phyloP scores from a whole-genome alignment of 2,888 invertebrate species.

The Oxyscelio sp. region DNA sequence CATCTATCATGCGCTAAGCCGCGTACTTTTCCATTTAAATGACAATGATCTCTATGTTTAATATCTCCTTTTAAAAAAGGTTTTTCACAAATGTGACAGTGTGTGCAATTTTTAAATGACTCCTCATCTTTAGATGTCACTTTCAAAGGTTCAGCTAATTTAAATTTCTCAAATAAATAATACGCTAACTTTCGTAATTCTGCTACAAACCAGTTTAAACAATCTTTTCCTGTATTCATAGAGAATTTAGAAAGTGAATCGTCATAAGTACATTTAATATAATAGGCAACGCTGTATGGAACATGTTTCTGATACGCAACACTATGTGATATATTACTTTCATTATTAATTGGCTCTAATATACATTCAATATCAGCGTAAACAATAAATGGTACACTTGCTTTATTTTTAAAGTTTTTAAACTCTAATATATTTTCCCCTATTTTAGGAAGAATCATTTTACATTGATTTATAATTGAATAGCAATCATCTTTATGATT shows the following conservation, averaged over 20 bases:
- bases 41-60: conserved; percentile 27
- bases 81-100: conserved; percentile 2
- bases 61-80: too few species aligned
- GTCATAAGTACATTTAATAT: background rate
- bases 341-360: conserved; percentile 41
- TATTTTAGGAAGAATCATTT: conserved; percentile 11
- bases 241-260: background rate
- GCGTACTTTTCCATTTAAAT: conserved; percentile 3
- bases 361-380: conserved; percentile 36
- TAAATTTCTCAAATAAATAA: background rate
- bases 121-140: background rate
- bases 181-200: background rate
- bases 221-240: background rate
- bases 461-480: conserved; percentile 4
- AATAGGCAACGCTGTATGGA: background rate
- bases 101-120: background rate
- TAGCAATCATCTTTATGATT: background rate
- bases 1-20: conserved; percentile 1
- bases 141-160: background rate
- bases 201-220: background rate
- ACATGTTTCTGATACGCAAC: background rate
- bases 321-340: background rate
- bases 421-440: conserved; percentile 4
- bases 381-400: conserved; percentile 48
- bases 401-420: conserved; percentile 27